Conservation (phyloP, 2,113 vertebrate species). For the Oryzias javanicus region DNA sequence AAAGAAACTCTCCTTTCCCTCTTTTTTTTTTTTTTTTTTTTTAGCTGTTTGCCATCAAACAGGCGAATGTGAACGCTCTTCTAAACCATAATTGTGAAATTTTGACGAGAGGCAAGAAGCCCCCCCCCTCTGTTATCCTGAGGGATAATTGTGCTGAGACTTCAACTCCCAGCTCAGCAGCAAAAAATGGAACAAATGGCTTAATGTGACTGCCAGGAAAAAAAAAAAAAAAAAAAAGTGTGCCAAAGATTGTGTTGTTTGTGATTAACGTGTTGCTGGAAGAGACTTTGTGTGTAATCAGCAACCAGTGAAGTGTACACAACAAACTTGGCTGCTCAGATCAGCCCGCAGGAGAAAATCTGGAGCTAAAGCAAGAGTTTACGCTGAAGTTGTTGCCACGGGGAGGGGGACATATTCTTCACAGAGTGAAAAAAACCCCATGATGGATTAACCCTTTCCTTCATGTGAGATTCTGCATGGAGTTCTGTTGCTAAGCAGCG, state of each 20-base stretch:
- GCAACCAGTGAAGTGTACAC: slow-evolving; percentile 13
- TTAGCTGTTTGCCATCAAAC: slow-evolving; percentile 22
- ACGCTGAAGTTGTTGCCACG: neutral
- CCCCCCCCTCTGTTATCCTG: slow-evolving; percentile 21
- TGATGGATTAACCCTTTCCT: neutral
- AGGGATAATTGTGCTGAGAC: slow-evolving; percentile 57
- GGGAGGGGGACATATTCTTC: neutral
- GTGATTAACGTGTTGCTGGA: slow-evolving; percentile 50
- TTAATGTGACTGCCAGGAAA: slow-evolving; percentile 34
- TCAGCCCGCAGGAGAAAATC: slow-evolving; percentile 15
- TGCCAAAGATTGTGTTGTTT: slow-evolving; percentile 56
- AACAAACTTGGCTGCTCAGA: slow-evolving; percentile 27
- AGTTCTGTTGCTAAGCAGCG: slow-evolving; percentile 44
- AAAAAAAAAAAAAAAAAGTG: slow-evolving; percentile 1
- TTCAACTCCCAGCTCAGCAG: slow-evolving; percentile 46
- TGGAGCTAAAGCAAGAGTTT: slow-evolving; percentile 10
- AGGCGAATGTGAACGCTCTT: neutral
- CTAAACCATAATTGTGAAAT: slow-evolving; percentile 19
- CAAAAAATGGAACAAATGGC: slow-evolving; percentile 51
- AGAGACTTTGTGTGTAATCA: slow-evolving; percentile 40
- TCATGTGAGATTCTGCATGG: slow-evolving; percentile 53
- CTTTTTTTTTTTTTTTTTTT: slow-evolving; percentile 25
- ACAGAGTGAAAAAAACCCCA: neutral
- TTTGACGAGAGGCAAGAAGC: slow-evolving; percentile 9
- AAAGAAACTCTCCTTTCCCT: slow-evolving; percentile 7